A percentile compares a stretch with the other conserved stretches of the same genome.
These are phyloP conservation scores for Bombus cullumanus DNA, from an alignment of 1,140 invertebrate genomes.

Conservation along the genomic window DNA sequence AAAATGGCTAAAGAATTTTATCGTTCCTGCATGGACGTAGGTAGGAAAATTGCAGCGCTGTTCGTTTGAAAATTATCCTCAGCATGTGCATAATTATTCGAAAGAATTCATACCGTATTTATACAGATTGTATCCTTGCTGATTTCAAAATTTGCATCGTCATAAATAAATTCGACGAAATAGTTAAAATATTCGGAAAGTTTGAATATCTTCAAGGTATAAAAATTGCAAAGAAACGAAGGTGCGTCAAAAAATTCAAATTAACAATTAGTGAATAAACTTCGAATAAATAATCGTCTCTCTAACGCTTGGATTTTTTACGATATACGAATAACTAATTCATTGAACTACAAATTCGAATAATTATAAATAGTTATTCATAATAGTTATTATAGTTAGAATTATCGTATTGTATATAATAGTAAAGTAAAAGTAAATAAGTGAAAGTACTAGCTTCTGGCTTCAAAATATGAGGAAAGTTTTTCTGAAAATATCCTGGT, in stretches of 20 bases:
- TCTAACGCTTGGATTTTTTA: background rate
- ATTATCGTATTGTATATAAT: background rate
- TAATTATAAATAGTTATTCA: no score
- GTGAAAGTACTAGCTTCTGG: background rate
- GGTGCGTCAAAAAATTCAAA: background rate
- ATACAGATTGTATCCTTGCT: background rate
- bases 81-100: background rate
- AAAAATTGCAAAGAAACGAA: background rate
- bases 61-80: background rate
- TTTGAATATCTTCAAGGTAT: background rate
- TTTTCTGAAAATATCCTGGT: background rate
- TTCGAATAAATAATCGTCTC: background rate
- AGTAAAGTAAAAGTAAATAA: no score
- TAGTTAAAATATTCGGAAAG: no score
- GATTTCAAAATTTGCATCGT: background rate
- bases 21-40: conserved; percentile 63
- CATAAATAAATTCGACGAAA: background rate
- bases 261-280: background rate
- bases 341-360: background rate
- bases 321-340: background rate
- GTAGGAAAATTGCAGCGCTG: conserved; percentile 18
- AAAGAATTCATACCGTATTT: background rate
- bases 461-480: background rate
- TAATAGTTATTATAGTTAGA: no score
- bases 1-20: conserved; percentile 62